These are phyloP conservation scores for Sarcophaga variegata DNA, from an alignment of 2,888 invertebrate species.

Conservation along the genomic window DNA sequence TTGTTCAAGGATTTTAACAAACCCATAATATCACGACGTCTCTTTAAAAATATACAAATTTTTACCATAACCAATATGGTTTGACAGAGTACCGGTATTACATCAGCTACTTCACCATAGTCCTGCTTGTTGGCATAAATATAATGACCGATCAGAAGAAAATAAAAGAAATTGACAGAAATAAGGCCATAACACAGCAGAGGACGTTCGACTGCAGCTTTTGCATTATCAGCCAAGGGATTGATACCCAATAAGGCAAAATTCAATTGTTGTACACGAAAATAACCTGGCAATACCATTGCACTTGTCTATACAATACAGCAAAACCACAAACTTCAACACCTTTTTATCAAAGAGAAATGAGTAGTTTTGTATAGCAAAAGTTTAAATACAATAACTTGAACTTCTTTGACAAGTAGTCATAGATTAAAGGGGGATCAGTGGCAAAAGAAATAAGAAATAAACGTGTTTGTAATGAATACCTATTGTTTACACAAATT, in stretches of 20 bases:
- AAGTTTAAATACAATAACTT: no score
- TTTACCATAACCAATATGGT: slow-evolving; percentile 32
- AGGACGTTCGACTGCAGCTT: slow-evolving; percentile 18
- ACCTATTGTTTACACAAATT: no score
- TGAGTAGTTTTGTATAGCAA: no score
- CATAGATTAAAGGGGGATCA: no score
- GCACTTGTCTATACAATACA: no score
- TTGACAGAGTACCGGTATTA: slow-evolving; percentile 36
- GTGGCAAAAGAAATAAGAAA: no score
- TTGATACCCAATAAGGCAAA: slow-evolving; percentile 40
- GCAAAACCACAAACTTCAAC: no score
- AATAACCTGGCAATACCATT: slow-evolving; percentile 19
- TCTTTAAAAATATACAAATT: slow-evolving; percentile 31
- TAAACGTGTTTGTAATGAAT: no score
- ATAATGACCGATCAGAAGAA: slow-evolving; percentile 9
- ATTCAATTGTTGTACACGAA: slow-evolving; percentile 37
- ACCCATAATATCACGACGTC: slow-evolving; percentile 28
- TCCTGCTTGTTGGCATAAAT: not conserved
- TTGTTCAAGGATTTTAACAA: not conserved
- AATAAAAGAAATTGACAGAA: not conserved
- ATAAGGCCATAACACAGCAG: not conserved
- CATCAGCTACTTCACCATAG: slow-evolving; percentile 36
- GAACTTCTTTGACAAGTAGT: no score
- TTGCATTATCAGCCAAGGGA: not conserved
- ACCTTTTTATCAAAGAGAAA: no score